These are phyloP conservation scores for Acinonyx jubatus DNA, from an alignment of 2,113 vertebrate species.

Conservation along the genomic window DNA sequence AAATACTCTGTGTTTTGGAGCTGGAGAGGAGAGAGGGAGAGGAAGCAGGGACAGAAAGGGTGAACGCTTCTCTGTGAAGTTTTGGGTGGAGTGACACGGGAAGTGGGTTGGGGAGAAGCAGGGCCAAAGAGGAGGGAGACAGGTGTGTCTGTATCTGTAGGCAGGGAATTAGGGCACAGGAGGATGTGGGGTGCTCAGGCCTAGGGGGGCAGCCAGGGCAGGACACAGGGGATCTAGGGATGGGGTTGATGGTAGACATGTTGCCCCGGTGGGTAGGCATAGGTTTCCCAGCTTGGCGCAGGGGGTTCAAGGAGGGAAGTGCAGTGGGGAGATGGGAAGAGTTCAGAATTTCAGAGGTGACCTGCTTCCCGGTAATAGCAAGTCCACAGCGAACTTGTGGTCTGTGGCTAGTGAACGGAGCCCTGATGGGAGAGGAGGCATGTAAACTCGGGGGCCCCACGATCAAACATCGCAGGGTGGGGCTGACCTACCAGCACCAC, in stretches of 20 bases:
- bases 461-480: background rate
- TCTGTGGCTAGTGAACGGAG: background rate
- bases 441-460: background rate
- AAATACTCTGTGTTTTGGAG: background rate
- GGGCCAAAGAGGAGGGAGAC: background rate
- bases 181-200: background rate
- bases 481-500: background rate
- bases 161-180: background rate
- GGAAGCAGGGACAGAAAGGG: background rate
- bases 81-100: background rate
- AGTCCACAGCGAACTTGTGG: background rate
- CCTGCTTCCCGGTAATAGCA: background rate
- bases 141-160: background rate
- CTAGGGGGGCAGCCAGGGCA: background rate
- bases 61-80: background rate
- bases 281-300: background rate
- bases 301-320: background rate
- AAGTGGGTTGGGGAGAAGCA: background rate
- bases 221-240: background rate
- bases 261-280: background rate
- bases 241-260: background rate
- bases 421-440: background rate
- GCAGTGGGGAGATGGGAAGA: background rate
- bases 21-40: rapidly evolving
- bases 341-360: background rate